Percentiles rank a stretch among this genome's conserved stretches.
Conservation (phyloP, 2,888 invertebrate species). For the Apamea monoglypha region DNA sequence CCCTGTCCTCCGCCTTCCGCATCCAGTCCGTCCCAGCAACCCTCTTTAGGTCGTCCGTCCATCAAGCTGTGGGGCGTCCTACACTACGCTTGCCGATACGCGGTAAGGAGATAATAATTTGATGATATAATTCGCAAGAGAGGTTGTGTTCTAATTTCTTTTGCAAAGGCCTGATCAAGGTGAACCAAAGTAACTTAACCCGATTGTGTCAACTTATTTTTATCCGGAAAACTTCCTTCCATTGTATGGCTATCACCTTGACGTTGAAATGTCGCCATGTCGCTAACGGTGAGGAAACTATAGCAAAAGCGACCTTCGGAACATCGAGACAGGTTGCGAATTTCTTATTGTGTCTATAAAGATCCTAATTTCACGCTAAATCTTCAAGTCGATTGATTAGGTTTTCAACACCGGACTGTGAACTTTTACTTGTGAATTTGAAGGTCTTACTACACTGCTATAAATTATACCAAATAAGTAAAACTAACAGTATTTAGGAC, state of each 20-base stretch:
- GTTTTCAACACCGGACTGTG: slow-evolving; percentile 13
- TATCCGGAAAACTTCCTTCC: slow-evolving; percentile 32
- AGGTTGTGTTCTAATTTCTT: not conserved
- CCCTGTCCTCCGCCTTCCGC: too few relatives aligned
- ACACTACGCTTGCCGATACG: too few relatives aligned
- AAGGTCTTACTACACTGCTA: not conserved
- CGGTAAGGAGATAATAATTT: not conserved
- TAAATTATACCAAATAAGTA: not conserved
- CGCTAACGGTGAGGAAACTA: slow-evolving; percentile 29
- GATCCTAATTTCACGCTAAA: slow-evolving; percentile 21
- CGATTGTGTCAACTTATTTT: not conserved
- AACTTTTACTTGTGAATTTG: not conserved
- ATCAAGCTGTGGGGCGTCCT: too few relatives aligned
- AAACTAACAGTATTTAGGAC: not conserved
- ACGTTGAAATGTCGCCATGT: slow-evolving; percentile 29
- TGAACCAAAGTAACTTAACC: not conserved
- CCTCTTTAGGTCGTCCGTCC: too few relatives aligned
- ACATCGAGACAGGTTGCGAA: slow-evolving; percentile 14
- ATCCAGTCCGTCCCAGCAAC: too few relatives aligned
- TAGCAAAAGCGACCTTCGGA: slow-evolving; percentile 14
- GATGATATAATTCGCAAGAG: not conserved
- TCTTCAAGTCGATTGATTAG: slow-evolving; percentile 15
- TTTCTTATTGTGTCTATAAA: slow-evolving; percentile 10
- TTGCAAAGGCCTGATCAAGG: slow-evolving; percentile 15
- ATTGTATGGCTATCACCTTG: slow-evolving; percentile 34